These are phyloP conservation scores for Rhodophaea formosa DNA, from an alignment of 2,888 invertebrate genomes.

Conservation along the genomic window DNA sequence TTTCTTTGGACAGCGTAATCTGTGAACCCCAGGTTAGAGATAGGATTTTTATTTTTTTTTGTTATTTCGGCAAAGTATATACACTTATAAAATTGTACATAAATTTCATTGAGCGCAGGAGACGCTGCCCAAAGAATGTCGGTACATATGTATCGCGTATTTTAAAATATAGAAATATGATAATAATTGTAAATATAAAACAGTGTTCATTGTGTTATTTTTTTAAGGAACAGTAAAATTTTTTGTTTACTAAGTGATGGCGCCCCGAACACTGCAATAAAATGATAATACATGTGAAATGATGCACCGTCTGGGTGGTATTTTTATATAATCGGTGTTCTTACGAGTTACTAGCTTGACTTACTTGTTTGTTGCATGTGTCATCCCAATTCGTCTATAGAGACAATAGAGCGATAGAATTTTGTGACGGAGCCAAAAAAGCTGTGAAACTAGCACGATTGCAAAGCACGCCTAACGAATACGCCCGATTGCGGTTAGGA, in stretches of 20 bases:
- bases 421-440: background rate
- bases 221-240: constrained; percentile 66
- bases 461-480: too few relatives aligned
- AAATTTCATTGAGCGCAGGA: constrained; percentile 32
- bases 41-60: constrained; percentile 36
- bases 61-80: constrained; percentile 37
- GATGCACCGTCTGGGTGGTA: constrained; percentile 35
- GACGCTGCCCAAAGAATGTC: constrained; percentile 35
- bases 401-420: background rate
- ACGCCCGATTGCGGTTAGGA: too few relatives aligned
- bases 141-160: constrained; percentile 62
- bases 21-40: constrained; percentile 35
- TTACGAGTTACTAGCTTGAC: background rate
- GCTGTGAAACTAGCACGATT: background rate
- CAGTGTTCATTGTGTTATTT: constrained; percentile 74
- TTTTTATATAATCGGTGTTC: constrained; percentile 39
- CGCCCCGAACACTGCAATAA: constrained; percentile 43
- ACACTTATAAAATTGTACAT: constrained; percentile 56
- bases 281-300: constrained; percentile 19
- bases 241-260: constrained; percentile 39
- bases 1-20: constrained; percentile 36
- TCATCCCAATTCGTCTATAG: too few relatives aligned
- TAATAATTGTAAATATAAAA: constrained; percentile 72
- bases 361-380: background rate
- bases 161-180: constrained; percentile 51